These are phyloP conservation scores for Eilema depressum DNA, from an alignment of 2,888 invertebrate genomes.

Conservation along the genomic window DNA sequence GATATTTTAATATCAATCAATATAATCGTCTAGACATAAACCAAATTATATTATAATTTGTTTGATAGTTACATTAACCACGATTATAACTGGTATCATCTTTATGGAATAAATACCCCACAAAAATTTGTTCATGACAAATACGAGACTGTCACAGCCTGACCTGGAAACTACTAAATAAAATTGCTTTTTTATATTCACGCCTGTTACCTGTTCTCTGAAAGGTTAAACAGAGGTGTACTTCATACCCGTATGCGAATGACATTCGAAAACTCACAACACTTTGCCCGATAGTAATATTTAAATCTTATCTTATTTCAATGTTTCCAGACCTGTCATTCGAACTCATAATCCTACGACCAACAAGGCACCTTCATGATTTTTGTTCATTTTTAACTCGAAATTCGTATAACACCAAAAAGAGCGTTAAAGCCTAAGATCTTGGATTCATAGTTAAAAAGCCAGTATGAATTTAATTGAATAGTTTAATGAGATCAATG, in stretches of 20 bases:
- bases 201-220: background rate
- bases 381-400: background rate
- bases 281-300: too few relatives aligned
- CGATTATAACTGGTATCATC: background rate
- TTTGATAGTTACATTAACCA: background rate
- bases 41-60: background rate
- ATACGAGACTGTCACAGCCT: constrained; percentile 23
- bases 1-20: background rate
- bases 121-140: constrained; percentile 32
- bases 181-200: background rate
- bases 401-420: background rate
- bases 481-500: background rate
- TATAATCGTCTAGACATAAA: background rate
- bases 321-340: too few relatives aligned
- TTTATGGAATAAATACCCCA: constrained; percentile 25
- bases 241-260: too few relatives aligned
- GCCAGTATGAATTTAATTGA: too few relatives aligned
- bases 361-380: background rate
- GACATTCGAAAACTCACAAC: too few relatives aligned
- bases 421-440: background rate
- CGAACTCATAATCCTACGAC: too few relatives aligned
- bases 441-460: too few relatives aligned
- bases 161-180: constrained; percentile 10
- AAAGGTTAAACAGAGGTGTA: background rate
- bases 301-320: too few relatives aligned